Evolutionary conservation across 2,888 invertebrate genomes (phyloP).

Genomic region (Isoperla grammatica): DNA sequence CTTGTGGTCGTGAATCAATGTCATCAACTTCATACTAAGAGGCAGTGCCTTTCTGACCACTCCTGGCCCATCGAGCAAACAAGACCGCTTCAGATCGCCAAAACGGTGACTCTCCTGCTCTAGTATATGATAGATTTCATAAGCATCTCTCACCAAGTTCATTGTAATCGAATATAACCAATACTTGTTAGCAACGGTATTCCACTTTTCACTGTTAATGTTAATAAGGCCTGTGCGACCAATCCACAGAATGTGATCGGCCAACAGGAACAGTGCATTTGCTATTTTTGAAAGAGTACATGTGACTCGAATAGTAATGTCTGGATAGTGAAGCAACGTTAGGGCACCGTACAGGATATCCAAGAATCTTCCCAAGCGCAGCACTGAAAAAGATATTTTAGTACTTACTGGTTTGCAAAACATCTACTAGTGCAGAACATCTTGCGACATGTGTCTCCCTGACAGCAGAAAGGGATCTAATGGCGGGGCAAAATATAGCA

Average conservation of each 20-base stretch:
- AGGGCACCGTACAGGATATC: slow-evolving; percentile 74
- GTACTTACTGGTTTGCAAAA: too few relatives aligned
- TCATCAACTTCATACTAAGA: slow-evolving; percentile 25
- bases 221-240: slow-evolving; percentile 58
- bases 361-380: slow-evolving; percentile 77
- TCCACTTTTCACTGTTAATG: slow-evolving; percentile 72
- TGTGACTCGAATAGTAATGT: slow-evolving; percentile 62
- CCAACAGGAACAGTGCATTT: slow-evolving; percentile 70
- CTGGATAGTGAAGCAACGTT: slow-evolving; percentile 64
- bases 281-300: slow-evolving; percentile 74
- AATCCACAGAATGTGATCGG: slow-evolving; percentile 85
- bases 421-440: too few relatives aligned
- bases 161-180: slow-evolving; percentile 80
- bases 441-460: too few relatives aligned
- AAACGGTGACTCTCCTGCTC: slow-evolving; percentile 40
- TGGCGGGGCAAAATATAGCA: too few relatives aligned
- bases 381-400: slow-evolving; percentile 52
- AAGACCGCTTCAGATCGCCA: background rate
- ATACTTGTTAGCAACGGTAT: slow-evolving; percentile 65
- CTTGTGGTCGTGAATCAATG: slow-evolving; percentile 46
- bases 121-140: slow-evolving; percentile 66
- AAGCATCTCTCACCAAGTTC: slow-evolving; percentile 75
- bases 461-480: too few relatives aligned
- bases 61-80: background rate
- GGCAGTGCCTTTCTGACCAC: slow-evolving; percentile 15